A percentile compares a stretch with the other conserved stretches of the same genome.
Conservation (phyloP, 30 jellyfish, hydroid and myxozoan species). For the Hydra vulgaris region DNA sequence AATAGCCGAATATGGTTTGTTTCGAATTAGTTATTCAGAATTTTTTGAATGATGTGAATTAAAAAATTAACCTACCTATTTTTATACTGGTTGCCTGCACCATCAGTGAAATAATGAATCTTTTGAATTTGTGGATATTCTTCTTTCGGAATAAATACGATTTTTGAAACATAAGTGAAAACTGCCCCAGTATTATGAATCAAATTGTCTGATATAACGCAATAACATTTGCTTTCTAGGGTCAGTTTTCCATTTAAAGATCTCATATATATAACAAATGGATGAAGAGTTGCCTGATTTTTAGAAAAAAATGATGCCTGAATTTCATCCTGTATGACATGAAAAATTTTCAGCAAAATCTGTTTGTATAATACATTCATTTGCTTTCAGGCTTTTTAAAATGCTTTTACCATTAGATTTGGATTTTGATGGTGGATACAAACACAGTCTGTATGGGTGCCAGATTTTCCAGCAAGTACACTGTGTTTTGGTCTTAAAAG, state of each 20-base stretch:
- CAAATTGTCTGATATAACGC: neutral
- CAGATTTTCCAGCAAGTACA: neutral
- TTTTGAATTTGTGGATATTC: neutral
- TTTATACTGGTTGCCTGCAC: neutral
- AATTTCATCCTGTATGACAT: neutral
- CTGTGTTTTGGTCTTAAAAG: neutral
- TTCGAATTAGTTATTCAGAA: neutral
- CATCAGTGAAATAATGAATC: neutral
- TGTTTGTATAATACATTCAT: neutral
- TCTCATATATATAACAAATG: neutral
- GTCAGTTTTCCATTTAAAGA: neutral
- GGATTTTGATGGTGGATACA: neutral
- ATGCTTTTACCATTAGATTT: neutral
- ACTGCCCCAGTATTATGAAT: neutral
- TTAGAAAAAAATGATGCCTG: neutral
- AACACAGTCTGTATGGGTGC: neutral
- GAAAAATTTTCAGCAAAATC: neutral
- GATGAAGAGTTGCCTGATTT: neutral
- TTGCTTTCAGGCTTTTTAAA: neutral
- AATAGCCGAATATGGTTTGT: neutral
- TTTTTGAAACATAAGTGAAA: neutral
- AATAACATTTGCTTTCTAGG: neutral
- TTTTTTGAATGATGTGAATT: neutral
- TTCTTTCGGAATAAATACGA: neutral
- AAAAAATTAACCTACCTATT: neutral